These are phyloP conservation scores for Chiroxiphia lanceolata DNA, from an alignment of 2,797 vertebrate genomes.

Conservation along the genomic window DNA sequence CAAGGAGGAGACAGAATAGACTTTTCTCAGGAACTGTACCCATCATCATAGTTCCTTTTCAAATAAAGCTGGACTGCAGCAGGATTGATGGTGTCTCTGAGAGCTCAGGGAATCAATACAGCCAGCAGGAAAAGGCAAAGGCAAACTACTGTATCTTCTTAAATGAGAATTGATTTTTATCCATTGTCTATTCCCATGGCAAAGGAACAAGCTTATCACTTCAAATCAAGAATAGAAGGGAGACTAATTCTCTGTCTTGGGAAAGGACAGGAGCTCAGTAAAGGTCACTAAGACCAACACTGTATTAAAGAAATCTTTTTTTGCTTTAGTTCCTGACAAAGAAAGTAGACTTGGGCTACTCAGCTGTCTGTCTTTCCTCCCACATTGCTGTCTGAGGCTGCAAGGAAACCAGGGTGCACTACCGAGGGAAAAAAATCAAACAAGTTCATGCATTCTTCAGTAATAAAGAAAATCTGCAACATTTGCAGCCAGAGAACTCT, in stretches of 20 bases:
- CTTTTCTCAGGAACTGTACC: neutral
- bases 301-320: conserved; percentile 39
- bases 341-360: neutral
- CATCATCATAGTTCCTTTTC: conserved; percentile 2
- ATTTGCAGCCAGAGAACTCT: neutral
- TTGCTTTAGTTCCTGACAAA: neutral
- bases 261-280: conserved; percentile 46
- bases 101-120: conserved; percentile 47
- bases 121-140: conserved; percentile 51
- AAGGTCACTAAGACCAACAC: conserved; percentile 61
- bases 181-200: conserved; percentile 53
- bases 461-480: neutral
- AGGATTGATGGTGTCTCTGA: conserved; percentile 49
- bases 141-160: conserved; percentile 53
- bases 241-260: conserved; percentile 65
- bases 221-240: conserved; percentile 57
- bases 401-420: neutral
- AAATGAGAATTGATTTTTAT: conserved; percentile 74
- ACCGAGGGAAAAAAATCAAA: neutral
- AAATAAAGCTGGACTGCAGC: neutral
- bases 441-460: neutral
- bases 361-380: neutral
- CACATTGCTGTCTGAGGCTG: neutral
- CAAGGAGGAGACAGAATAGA: neutral
- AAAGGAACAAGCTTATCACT: conserved; percentile 67